Percentiles rank a stretch among this genome's conserved stretches.
Conservation (phyloP, 2,797 vertebrate species). For the Sphenopsis melanotis region DNA sequence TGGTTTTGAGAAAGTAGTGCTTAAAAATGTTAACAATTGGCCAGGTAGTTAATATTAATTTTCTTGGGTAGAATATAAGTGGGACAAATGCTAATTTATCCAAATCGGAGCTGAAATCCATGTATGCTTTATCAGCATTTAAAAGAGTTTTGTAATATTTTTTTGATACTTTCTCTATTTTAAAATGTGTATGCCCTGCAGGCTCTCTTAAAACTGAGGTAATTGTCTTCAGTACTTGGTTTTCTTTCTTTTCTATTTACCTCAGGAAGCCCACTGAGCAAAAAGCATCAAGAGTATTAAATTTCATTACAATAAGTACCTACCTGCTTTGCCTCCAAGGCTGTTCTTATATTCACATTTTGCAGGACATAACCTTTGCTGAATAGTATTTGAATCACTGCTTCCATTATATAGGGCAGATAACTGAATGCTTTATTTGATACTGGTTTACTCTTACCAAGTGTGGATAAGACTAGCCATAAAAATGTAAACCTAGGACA, state of each 20-base stretch:
- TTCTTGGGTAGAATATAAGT: background rate
- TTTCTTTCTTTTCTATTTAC: background rate
- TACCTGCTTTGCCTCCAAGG: background rate
- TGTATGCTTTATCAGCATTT: background rate
- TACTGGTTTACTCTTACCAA: background rate
- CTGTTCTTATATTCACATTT: background rate
- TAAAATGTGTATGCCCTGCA: background rate
- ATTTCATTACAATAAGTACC: slow-evolving; percentile 15
- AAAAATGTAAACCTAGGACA: background rate
- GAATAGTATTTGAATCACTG: background rate
- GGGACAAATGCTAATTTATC: background rate
- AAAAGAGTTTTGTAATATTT: background rate
- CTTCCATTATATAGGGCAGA: slow-evolving; percentile 14
- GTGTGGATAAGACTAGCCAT: background rate
- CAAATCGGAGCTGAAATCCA: background rate
- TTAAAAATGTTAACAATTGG: background rate
- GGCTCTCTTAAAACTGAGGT: background rate
- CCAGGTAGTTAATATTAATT: background rate
- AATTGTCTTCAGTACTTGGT: background rate
- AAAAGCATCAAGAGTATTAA: background rate
- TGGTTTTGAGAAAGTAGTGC: background rate
- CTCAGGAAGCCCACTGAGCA: background rate
- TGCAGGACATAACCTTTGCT: slow-evolving; percentile 11
- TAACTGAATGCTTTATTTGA: background rate
- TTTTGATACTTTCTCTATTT: background rate